Conservation (phyloP, 1,140 invertebrate species). For the Hyles euphorbiae region DNA sequence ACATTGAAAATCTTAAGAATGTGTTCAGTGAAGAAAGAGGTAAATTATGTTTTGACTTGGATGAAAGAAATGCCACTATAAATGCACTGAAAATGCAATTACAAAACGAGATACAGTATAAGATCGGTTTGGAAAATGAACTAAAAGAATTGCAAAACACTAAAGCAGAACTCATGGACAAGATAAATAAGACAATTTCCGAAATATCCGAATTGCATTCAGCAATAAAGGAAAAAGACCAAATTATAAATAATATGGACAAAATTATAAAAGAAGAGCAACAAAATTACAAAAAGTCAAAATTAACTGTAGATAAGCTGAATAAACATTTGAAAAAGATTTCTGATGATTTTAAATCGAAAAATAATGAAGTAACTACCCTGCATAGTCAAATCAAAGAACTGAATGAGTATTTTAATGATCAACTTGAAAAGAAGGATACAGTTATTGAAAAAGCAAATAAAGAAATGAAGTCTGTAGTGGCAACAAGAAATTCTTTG, state of each 20-base stretch:
- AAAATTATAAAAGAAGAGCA: conserved; percentile 19
- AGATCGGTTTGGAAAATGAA: conserved; percentile 34
- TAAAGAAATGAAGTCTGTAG: conserved; percentile 5
- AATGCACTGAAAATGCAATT: conserved; percentile 43
- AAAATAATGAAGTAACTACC: conserved; percentile 8
- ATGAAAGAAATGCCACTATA: conserved; percentile 40
- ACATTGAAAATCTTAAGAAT: conserved; percentile 35
- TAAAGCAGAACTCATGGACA: conserved; percentile 17
- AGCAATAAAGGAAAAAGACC: conserved; percentile 21
- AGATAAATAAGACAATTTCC: conserved; percentile 16
- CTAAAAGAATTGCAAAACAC: conserved; percentile 13
- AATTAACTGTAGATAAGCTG: conserved; percentile 10
- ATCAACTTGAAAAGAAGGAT: conserved; percentile 14
- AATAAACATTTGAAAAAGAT: conserved; percentile 8
- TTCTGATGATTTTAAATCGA: conserved; percentile 9
- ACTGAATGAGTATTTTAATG: conserved; percentile 11
- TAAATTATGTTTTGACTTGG: conserved; percentile 31
- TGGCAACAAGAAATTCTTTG: conserved; percentile 14
- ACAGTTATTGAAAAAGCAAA: conserved; percentile 9
- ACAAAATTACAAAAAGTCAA: conserved; percentile 8
- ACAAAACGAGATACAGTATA: conserved; percentile 46
- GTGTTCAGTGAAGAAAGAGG: conserved; percentile 32
- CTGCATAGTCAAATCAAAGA: conserved; percentile 10
- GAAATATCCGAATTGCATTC: conserved; percentile 13
- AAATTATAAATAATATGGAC: conserved; percentile 21